Evolutionary conservation across 1,140 invertebrate genomes (phyloP).

Genomic region (Drosophila orena): DNA sequence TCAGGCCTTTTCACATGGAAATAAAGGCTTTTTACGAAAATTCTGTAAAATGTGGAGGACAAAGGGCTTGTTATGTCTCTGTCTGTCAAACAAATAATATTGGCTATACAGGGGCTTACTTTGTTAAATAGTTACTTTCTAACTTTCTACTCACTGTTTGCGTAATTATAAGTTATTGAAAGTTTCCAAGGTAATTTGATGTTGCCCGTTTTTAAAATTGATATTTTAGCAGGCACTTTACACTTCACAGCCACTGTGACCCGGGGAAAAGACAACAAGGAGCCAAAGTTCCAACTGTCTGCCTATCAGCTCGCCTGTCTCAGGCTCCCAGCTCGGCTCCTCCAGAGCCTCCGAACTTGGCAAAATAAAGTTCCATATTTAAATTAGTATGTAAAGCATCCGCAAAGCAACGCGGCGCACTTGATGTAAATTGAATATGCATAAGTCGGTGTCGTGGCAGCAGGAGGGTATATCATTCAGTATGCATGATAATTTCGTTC

Average conservation of each 20-base stretch:
- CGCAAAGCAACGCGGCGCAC: slow-evolving; percentile 43
- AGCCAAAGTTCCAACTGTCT: slow-evolving; percentile 41
- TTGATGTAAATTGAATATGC: slow-evolving; percentile 74
- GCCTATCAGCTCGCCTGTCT: slow-evolving; percentile 22
- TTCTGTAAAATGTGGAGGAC: too few relatives aligned
- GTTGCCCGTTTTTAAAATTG: background rate
- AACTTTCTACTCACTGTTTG: too few relatives aligned
- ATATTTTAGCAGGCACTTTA: slow-evolving; percentile 5
- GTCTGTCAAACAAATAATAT: too few relatives aligned
- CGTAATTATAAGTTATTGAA: too few relatives aligned
- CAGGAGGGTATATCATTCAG: slow-evolving; percentile 53
- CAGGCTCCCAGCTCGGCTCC: slow-evolving; percentile 4
- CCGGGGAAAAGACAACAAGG: background rate
- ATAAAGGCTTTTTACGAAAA: too few relatives aligned
- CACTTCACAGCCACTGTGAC: slow-evolving; percentile 4
- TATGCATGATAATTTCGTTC: slow-evolving; percentile 78
- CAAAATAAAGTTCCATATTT: slow-evolving; percentile 52
- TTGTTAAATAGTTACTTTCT: too few relatives aligned
- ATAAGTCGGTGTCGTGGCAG: slow-evolving; percentile 27
- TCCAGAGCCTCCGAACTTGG: slow-evolving; percentile 4
- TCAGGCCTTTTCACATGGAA: background rate
- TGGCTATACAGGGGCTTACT: too few relatives aligned
- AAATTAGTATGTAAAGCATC: slow-evolving; percentile 65
- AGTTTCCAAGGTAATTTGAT: background rate
- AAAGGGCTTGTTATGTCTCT: too few relatives aligned